Evolutionary conservation across 2,113 vertebrate genomes (phyloP), one percentile per base, ranked within the genome.

Genomic region (Crotophaga sulcirostris): DNA sequence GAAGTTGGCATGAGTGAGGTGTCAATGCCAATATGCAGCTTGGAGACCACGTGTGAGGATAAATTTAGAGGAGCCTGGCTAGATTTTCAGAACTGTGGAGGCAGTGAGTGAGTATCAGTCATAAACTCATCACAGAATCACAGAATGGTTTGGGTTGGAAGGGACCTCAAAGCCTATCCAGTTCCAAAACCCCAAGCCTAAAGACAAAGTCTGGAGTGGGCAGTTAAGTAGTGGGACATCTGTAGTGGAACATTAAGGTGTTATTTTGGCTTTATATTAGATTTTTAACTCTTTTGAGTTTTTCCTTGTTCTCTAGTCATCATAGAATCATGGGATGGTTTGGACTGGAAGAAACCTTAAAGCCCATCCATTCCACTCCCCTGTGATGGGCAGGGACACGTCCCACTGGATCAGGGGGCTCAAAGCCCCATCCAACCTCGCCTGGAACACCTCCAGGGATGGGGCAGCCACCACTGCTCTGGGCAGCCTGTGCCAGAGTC

Each of bases 81-180:
- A 62, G 29, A 28, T 47, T 56, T 31, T 64, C 93, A 68, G 67
- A 68, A 1, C 20, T 2, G 7, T 9, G 12, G 54, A 26, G 16
- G 29, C 47, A 34, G 28, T 3, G 9, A 56, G n/a, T 1, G 40
- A 34, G 42, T 0, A 29, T 2, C 72, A 15, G 11, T 0, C 62
- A 10, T 45, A 19, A 16, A 45, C 15, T 45, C 45, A 45, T 19
- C 17, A 45, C 45, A 45, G 45, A 45, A 17, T 45, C 45, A 45
- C 17, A 16, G 15, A 18, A 45, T 45, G 15, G 15, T 45, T 45
- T 45, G 45, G 45, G 45, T 45, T 45, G 45, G 45, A 45, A 45
- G 45, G 45, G 45, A 45, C 45, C 45, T 45, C 17, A 45, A 8
- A 45, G 42, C 45, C 45, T 19, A 45, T 45, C 45, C 45, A 45